Conservation (phyloP, 2,888 invertebrate species). For the Globia sparganii region DNA sequence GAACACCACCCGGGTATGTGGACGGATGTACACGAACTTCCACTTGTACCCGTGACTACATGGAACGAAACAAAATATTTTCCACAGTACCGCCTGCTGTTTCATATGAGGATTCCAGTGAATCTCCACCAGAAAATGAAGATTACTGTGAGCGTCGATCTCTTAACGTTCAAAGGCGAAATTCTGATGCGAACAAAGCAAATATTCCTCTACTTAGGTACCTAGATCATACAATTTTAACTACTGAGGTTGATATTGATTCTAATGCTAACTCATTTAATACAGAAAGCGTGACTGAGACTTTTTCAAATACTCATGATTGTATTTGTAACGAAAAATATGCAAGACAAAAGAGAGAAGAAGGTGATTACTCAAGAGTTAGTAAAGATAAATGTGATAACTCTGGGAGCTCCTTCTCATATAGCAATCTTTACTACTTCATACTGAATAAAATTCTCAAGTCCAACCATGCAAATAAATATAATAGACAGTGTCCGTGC, state of each 20-base stretch:
- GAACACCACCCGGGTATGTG: conserved; percentile 85
- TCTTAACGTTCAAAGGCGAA: conserved; percentile 76
- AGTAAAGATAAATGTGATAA: conserved; percentile 14
- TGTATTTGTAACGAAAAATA: conserved; percentile 67
- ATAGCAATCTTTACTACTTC: conserved; percentile 51
- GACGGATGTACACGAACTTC: conserved; percentile 86
- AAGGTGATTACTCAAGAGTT: conserved; percentile 12
- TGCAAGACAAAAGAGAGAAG: conserved; percentile 69
- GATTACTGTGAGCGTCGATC: conserved; percentile 86
- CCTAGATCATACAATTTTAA: conserved; percentile 19
- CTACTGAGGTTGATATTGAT: background rate
- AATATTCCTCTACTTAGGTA: conserved; percentile 4
- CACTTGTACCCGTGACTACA: conserved; percentile 84
- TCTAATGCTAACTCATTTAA: background rate
- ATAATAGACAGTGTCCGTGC: conserved; percentile 57
- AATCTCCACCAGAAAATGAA: conserved; percentile 71
- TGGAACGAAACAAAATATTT: conserved; percentile 81
- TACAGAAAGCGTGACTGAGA: conserved; percentile 12
- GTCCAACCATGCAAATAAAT: conserved; percentile 20
- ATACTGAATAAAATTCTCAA: conserved; percentile 54
- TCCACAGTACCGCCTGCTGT: conserved; percentile 52
- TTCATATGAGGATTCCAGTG: conserved; percentile 31
- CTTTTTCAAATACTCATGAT: conserved; percentile 41
- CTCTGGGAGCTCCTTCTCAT: conserved; percentile 33
- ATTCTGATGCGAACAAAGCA: conserved; percentile 64